Evolutionary conservation across 2,797 vertebrate genomes (phyloP).

Genomic region (Triplophysa yarkandensis): DNA sequence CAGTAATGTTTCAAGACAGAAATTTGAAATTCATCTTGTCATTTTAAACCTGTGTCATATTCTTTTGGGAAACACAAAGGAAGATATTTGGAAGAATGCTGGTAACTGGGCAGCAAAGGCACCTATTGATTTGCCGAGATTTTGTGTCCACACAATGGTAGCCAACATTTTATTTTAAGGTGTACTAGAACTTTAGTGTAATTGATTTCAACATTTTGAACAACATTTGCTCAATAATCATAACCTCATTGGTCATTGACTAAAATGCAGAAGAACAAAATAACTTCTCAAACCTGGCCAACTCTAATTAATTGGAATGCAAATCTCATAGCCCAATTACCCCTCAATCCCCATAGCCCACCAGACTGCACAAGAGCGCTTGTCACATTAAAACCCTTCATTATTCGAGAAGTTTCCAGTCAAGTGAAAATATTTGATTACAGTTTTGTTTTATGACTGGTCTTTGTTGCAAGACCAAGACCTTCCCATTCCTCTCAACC

Average conservation of each 20-base stretch:
- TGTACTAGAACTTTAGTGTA: no score
- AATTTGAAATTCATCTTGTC: no score
- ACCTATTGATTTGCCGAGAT: no score
- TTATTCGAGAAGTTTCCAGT: conserved; percentile 46
- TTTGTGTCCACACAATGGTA: no score
- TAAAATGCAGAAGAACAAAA: neutral
- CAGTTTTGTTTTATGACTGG: conserved; percentile 26
- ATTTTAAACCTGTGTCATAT: no score
- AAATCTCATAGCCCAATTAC: conserved; percentile 15
- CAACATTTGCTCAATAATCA: no score
- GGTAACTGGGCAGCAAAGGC: no score
- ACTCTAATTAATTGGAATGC: conserved; percentile 35
- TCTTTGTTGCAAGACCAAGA: conserved; percentile 25
- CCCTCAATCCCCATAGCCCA: neutral
- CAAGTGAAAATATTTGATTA: conserved; percentile 49
- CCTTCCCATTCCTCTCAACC: conserved; percentile 34
- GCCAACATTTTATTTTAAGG: no score
- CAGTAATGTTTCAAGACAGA: no score
- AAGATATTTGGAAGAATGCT: no score
- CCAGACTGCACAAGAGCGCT: conserved; percentile 19
- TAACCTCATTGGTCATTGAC: neutral
- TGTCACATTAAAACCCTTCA: conserved; percentile 27
- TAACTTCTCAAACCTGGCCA: conserved; percentile 21
- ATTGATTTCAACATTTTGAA: no score
- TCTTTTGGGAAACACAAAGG: no score